A percentile compares a stretch with the other conserved stretches of the same genome.
Conservation (phyloP, 2,888 invertebrate species). For the Sarcophaga rosellei region DNA sequence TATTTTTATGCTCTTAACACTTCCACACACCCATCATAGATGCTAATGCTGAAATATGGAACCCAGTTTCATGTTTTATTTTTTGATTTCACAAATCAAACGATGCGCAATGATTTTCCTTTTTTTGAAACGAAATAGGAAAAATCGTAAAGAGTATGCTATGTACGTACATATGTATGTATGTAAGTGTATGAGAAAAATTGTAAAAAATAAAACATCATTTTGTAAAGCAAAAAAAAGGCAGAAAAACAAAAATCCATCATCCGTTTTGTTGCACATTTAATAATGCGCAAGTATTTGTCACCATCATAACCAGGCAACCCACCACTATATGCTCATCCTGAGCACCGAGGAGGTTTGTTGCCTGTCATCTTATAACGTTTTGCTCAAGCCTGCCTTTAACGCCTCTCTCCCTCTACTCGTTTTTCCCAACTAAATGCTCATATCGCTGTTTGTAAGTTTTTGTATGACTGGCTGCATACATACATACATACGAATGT, state of each 20-base stretch:
- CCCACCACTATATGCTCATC: background rate
- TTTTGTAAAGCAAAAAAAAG: background rate
- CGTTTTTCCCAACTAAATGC: background rate
- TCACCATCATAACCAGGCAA: constrained; percentile 62
- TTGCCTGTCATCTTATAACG: background rate
- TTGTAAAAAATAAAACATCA: constrained; percentile 17
- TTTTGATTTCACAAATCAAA: constrained; percentile 65
- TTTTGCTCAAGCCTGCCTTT: too few species aligned
- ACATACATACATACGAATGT: background rate
- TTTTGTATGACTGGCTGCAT: constrained; percentile 6
- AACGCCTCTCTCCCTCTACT: background rate
- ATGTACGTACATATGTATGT: background rate
- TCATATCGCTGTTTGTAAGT: background rate
- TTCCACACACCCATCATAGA: background rate
- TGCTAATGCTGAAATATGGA: constrained; percentile 31
- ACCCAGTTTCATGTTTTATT: constrained; percentile 43
- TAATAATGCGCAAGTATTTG: constrained; percentile 69
- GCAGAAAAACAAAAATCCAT: constrained; percentile 57
- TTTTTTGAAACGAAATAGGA: constrained; percentile 31
- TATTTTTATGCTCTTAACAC: background rate
- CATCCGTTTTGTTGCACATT: constrained; percentile 70
- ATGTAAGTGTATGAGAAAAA: background rate
- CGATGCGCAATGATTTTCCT: constrained; percentile 70
- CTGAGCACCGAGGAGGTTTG: background rate
- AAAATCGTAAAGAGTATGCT: constrained; percentile 25